phyloP scores from a whole-genome alignment of 2,113 vertebrate species.

The Peucedramus taeniatus region DNA sequence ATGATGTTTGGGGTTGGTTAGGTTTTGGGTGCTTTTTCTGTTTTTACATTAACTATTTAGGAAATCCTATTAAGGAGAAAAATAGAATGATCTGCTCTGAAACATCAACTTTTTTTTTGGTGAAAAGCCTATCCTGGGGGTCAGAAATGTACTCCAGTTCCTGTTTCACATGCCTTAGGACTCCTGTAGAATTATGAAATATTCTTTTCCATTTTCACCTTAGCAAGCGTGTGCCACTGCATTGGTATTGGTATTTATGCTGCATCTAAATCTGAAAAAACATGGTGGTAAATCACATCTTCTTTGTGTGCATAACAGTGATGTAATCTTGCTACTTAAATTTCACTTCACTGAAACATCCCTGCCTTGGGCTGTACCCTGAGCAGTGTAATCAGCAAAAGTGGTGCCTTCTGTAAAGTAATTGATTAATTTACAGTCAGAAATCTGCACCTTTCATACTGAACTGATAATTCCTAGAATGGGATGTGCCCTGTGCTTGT shows the following conservation, averaged over 20 bases:
- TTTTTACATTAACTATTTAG: neutral
- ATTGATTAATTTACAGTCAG: neutral
- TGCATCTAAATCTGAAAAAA: neutral
- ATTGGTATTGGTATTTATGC: neutral
- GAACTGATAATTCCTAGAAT: neutral
- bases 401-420: neutral
- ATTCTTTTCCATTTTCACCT: neutral
- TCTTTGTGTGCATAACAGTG: neutral
- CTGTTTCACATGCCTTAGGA: neutral
- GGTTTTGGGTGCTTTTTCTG: neutral
- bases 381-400: neutral
- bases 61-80: neutral
- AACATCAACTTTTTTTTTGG: accelerated
- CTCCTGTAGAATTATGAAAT: neutral
- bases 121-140: neutral
- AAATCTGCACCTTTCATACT: neutral
- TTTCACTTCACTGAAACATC: neutral
- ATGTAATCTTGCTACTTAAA: neutral
- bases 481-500: neutral
- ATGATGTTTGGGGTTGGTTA: neutral
- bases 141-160: neutral
- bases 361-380: neutral
- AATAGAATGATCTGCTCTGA: neutral
- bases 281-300: neutral
- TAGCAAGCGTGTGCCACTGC: neutral